These are phyloP conservation scores for Margarornis squamiger DNA, from an alignment of 2,797 vertebrate species.

Conservation along the genomic window DNA sequence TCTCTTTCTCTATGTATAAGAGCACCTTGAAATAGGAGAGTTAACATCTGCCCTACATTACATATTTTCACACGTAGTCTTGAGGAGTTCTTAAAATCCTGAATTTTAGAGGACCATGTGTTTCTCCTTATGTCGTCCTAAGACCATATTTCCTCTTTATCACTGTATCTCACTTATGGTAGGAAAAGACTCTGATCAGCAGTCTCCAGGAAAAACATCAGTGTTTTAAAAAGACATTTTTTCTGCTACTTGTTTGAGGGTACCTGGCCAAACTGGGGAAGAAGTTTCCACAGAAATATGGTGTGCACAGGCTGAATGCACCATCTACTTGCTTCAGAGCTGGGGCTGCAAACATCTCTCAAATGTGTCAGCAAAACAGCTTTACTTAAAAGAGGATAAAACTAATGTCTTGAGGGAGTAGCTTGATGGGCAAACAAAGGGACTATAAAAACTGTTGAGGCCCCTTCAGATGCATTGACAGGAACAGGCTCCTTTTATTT, in stretches of 20 bases:
- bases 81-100: neutral
- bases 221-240: neutral
- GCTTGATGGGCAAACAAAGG: neutral
- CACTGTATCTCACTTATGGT: neutral
- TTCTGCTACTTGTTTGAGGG: neutral
- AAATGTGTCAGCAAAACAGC: neutral
- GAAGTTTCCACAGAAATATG: neutral
- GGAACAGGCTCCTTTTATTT: neutral
- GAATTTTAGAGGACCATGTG: neutral
- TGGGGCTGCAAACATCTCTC: neutral
- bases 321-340: neutral
- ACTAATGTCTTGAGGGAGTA: neutral
- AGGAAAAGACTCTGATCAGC: neutral
- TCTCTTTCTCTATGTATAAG: neutral
- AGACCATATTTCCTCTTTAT: neutral
- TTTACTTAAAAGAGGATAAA: neutral
- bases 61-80: neutral
- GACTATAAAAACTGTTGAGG: neutral
- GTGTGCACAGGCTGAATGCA: neutral
- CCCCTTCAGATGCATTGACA: accelerated
- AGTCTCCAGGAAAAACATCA: neutral
- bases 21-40: neutral
- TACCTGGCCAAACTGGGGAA: neutral
- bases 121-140: neutral
- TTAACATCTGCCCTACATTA: neutral